Evolutionary conservation across 2,888 invertebrate genomes (phyloP), one percentile per base, ranked within the genome.

Genomic region (Troides helena): DNA sequence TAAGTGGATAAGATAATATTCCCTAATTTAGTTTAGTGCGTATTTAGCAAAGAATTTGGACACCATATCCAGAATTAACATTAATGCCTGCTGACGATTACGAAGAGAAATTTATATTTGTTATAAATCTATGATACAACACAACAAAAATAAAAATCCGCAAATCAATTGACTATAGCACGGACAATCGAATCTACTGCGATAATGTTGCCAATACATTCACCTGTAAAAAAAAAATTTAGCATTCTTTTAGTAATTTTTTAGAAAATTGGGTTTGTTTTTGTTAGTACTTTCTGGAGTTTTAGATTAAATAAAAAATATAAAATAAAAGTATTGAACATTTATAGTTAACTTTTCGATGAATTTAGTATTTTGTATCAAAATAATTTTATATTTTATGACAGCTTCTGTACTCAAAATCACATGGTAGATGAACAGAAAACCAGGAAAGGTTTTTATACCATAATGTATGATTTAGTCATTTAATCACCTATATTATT

Each of bases 81-180:
- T 39, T 58, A 59, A 59, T 62, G 18, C 23, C n/a, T 5, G n/a
- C n/a, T 14, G 8, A 30, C 25, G 53, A 53, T 63, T 18, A 63
- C 46, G 46, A 30, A 62, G 25, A 50, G 18, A 21, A 23, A 57
- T 57, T 57, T 46, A 23, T 62, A 62, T 23, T 62, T 14, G 14
- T 59, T 25, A 30, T 60, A 39, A 60, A 68, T 68, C 60, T 73
- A 72, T 43, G 60, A 63, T 70, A 39, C 59, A 50, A 59, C 62
- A 67, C 73, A 78, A 75, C 73, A 75, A 77, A 81, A 81, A 81
- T 78, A 80, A 77, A 81, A 80, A 77, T 80, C 76, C 67, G 75
- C 70, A 71, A 77, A 70, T 73, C 74, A 72, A 76, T 75, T 75
- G 70, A 63, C 67, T 59, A 39, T 46, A 50, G 46, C 25, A 72